Percentiles rank a stretch among this genome's conserved stretches.
Conservation (phyloP, 2,113 vertebrate genomes). For the Malurus melanocephalus region DNA sequence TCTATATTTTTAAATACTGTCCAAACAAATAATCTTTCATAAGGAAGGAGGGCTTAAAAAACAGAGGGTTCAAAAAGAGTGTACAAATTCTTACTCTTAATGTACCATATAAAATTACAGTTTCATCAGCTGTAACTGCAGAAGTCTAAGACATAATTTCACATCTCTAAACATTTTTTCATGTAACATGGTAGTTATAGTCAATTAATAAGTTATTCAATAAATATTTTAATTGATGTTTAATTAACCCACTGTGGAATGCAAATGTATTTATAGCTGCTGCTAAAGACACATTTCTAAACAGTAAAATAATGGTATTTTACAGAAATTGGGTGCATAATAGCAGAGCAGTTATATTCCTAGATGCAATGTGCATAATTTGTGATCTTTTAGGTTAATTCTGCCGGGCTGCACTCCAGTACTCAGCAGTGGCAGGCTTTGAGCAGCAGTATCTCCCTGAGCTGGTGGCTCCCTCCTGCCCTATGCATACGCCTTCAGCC, state of each 20-base stretch:
- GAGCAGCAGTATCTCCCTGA: neutral
- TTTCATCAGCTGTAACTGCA: slow-evolving; percentile 4
- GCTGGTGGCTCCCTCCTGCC: neutral
- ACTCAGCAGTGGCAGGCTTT: neutral
- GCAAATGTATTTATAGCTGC: neutral
- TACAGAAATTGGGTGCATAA: slow-evolving; percentile 35
- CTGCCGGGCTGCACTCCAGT: slow-evolving; percentile 54
- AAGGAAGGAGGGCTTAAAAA: neutral
- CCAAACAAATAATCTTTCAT: neutral
- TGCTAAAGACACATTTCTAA: slow-evolving; percentile 35
- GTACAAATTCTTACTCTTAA: neutral
- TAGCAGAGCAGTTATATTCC: slow-evolving; percentile 36
- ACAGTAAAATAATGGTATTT: slow-evolving; percentile 55
- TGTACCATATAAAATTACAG: neutral
- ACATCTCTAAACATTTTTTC: neutral
- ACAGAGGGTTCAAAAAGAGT: neutral
- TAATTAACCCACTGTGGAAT: slow-evolving; percentile 28
- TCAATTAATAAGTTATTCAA: slow-evolving; percentile 57
- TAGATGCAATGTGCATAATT: slow-evolving; percentile 42
- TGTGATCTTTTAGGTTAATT: slow-evolving; percentile 56
- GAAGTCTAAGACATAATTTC: slow-evolving; percentile 6
- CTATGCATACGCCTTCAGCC: neutral
- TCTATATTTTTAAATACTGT: neutral
- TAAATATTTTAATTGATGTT: slow-evolving; percentile 53
- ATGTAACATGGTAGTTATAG: slow-evolving; percentile 23